These are phyloP conservation scores for Malurus elegans DNA, from an alignment of 2,113 vertebrate species.

Conservation along the genomic window DNA sequence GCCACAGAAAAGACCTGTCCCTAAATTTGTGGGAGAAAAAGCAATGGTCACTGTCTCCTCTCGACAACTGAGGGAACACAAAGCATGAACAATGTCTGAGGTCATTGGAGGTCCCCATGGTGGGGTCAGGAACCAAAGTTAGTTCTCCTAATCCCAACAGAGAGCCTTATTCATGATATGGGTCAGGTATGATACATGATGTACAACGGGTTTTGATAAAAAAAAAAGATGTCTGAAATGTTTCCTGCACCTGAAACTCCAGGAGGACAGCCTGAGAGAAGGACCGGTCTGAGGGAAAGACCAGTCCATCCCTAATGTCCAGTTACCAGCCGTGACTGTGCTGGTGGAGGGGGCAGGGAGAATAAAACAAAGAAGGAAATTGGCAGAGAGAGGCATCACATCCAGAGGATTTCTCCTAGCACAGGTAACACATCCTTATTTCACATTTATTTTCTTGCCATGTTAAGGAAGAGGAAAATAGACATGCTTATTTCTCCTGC, in stretches of 20 bases:
- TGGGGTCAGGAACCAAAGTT: background rate
- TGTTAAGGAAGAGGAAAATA: conserved; percentile 48
- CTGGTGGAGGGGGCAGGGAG: background rate
- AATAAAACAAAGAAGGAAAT: background rate
- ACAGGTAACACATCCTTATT: conserved; percentile 52
- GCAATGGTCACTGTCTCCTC: background rate
- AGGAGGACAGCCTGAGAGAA: background rate
- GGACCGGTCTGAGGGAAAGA: background rate
- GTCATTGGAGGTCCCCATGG: background rate
- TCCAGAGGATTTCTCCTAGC: conserved; percentile 25
- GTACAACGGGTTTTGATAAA: background rate
- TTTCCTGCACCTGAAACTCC: background rate
- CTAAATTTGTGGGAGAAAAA: background rate
- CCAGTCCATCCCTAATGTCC: background rate
- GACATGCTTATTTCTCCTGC: conserved; percentile 54
- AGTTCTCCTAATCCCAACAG: background rate
- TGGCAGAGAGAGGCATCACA: background rate
- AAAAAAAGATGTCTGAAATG: background rate
- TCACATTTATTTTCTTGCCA: conserved; percentile 15
- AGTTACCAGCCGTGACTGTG: background rate
- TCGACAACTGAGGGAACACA: fast-evolving
- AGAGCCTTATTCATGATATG: background rate
- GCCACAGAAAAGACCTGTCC: background rate
- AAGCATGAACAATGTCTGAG: background rate
- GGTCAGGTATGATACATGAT: background rate